A percentile compares a stretch with the other conserved stretches of the same genome.
Conservation (phyloP, 2,888 invertebrate genomes). For the Troilus luridus region DNA sequence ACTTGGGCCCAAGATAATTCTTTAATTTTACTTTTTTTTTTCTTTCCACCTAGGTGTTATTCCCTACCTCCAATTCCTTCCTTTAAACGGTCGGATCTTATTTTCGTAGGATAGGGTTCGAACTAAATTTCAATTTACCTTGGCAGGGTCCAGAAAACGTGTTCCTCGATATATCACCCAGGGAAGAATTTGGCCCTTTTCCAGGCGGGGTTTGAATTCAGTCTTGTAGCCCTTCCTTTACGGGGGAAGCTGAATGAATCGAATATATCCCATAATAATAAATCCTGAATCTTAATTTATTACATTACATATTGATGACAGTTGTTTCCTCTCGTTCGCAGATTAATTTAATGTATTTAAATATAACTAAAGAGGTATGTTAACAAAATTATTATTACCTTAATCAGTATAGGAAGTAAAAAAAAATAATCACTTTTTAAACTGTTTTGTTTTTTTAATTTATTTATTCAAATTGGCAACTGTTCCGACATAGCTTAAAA, state of each 20-base stretch:
- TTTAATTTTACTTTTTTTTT: slow-evolving; percentile 34
- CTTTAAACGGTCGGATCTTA: slow-evolving; percentile 17
- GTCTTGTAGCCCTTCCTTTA: slow-evolving; percentile 21
- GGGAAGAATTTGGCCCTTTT: slow-evolving; percentile 35
- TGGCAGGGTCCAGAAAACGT: slow-evolving; percentile 44
- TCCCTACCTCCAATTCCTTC: not conserved
- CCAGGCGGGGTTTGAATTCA: slow-evolving; percentile 44
- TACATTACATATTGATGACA: not conserved
- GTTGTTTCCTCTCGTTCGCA: not conserved
- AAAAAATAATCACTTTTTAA: no score
- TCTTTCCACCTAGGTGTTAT: slow-evolving; percentile 13
- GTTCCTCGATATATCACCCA: slow-evolving; percentile 41
- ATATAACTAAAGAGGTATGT: not conserved
- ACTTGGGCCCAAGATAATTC: not conserved
- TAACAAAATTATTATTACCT: no score
- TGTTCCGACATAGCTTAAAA: no score
- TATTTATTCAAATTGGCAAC: no score
- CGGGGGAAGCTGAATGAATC: slow-evolving; percentile 28
- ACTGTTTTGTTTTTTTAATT: no score
- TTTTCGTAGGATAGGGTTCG: slow-evolving; percentile 1
- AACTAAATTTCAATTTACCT: slow-evolving; percentile 49
- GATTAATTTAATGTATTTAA: not conserved
- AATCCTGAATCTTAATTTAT: not conserved
- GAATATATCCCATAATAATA: not conserved
- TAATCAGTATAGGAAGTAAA: no score